Evolutionary conservation across 2,797 vertebrate genomes (phyloP).

Genomic region (Dendrocincla fuliginosa): DNA sequence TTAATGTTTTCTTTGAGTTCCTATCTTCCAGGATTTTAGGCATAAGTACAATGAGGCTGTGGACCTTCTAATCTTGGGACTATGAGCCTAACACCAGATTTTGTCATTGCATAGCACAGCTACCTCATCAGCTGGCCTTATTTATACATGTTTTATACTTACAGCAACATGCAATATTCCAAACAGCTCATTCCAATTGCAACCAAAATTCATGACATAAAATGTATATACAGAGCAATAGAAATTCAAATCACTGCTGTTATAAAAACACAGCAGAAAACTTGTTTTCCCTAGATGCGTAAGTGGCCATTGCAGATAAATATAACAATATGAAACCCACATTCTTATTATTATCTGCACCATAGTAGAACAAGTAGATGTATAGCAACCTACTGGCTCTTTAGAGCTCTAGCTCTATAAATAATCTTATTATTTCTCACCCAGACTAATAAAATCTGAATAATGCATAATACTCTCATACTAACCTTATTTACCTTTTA

Average conservation of each 20-base stretch:
- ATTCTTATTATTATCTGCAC: background rate
- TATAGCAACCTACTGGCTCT: background rate
- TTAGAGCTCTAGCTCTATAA: background rate
- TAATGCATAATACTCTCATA: background rate
- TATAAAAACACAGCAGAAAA: background rate
- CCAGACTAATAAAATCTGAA: background rate
- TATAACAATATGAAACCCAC: background rate
- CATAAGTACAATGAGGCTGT: background rate
- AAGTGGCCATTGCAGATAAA: background rate
- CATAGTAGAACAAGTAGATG: background rate
- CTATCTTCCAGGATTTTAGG: no score
- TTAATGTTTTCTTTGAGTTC: no score
- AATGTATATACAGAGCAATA: background rate
- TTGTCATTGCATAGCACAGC: background rate
- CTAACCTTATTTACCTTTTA: slow-evolving; percentile 9
- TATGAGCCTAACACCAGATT: background rate
- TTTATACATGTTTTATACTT: background rate
- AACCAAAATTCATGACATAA: background rate
- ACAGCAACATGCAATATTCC: background rate
- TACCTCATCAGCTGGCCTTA: background rate
- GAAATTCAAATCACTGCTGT: background rate
- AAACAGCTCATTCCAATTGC: background rate
- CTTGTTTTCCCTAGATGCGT: background rate
- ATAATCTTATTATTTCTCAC: slow-evolving; percentile 4
- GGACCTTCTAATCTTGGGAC: background rate